Base-by-base conservation (phyloP, 2,888 invertebrate genomes). In the Odontothrips loti region DNA sequence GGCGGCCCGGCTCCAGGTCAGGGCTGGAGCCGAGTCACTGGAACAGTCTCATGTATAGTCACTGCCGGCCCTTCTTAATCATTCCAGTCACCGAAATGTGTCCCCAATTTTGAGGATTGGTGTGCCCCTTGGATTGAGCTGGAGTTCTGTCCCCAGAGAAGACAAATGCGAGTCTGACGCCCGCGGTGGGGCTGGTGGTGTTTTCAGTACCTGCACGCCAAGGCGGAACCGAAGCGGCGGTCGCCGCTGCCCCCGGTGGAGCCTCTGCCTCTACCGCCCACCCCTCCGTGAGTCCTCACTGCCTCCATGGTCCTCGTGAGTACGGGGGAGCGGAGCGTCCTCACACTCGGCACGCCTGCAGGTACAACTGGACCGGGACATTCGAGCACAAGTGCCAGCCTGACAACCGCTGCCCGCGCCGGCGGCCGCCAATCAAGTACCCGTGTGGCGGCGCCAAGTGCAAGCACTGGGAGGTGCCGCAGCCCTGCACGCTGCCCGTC, bases 401-500 rank as follows among this genome's bases (percentile, higher is more conserved):
- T 10, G 68, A 75, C 68, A 11, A 23, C 12, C 68, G 23, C 68
- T 27, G 68, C 23, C 68, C 68, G 68, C 68, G 12, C 6, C n/a
- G n/a, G 23, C 23, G 23, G 23, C 1, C 68, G 23, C 23, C 68
- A 10, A 2, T 27, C 8, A 23, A 12, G 23, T 75, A 75, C 68
- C 68, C 68, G 23, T 75, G 68, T 27, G 68, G 68, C 1, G 68
- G 68, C 68, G 68, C 27, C 68, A 23, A 27, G 68, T 75, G 68
- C 68, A 23, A 27, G 68, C 68, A 75, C 68, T 75, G 68, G 68
- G 68, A 75, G 68, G 68, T 75, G 68, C 68, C 68, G 4, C 27
- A 27, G 68, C 68, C 68, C 68, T 75, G 68, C 68, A 75, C 68
- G 23, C 68, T 75, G 68, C 68, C 68, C 23, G 68, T 75, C 68